Percentiles rank a stretch among this genome's conserved stretches.
Conservation (phyloP, 2,113 vertebrate genomes). For the Corvus cornix region DNA sequence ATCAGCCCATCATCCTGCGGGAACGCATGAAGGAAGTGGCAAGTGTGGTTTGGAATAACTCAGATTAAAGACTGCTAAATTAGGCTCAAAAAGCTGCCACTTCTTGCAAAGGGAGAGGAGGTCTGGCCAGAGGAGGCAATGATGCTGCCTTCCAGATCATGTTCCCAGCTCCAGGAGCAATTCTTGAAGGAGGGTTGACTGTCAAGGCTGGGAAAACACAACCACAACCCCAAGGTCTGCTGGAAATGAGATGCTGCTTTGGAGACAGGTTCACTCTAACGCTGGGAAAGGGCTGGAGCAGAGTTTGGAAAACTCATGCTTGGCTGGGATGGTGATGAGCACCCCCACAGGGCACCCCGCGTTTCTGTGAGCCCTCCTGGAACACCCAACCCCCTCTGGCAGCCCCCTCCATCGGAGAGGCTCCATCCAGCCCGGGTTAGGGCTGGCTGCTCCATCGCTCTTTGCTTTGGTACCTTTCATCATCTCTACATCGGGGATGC, state of each 20-base stretch:
- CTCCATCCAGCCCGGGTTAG: neutral
- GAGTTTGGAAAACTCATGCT: neutral
- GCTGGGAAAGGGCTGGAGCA: neutral
- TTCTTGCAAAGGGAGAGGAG: neutral
- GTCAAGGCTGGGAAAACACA: neutral
- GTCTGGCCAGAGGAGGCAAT: neutral
- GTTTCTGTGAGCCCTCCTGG: neutral
- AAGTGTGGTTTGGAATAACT: constrained; percentile 47
- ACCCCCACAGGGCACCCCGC: accelerated
- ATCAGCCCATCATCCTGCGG: constrained; percentile 61
- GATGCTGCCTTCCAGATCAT: neutral
- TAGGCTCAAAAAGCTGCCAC: constrained; percentile 6
- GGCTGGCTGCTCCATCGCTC: neutral
- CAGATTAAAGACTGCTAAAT: constrained; percentile 67
- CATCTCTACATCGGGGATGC: neutral
- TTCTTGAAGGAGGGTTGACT: neutral
- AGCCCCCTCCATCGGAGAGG: neutral
- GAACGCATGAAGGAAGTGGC: constrained; percentile 37
- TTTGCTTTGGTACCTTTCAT: neutral
- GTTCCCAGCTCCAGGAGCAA: neutral
- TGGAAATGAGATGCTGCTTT: neutral
- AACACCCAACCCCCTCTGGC: neutral
- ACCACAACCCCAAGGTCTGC: neutral
- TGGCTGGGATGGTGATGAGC: neutral
- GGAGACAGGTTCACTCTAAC: neutral